Evolutionary conservation across 2,888 invertebrate genomes (phyloP), one percentile per base, ranked within the genome.

Genomic region (Heterodera filipjevi): DNA sequence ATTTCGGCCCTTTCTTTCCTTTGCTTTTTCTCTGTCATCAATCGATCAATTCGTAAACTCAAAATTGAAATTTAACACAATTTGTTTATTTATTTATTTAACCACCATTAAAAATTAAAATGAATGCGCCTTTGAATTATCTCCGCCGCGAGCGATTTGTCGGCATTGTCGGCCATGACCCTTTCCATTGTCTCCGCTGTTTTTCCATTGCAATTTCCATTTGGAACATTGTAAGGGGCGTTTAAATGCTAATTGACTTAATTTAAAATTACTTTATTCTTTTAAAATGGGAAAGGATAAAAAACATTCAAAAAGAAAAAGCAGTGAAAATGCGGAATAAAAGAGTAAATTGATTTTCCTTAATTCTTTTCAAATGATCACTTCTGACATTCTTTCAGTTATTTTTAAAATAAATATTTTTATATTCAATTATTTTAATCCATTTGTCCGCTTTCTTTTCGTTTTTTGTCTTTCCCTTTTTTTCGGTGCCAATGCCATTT

Each of bases 161-260:
- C n/a, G 59, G n/a, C n/a, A 27, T 22, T 22, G 59, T 22, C 6
- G 59, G 59, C 59, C 59, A 59, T 32, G 88, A 87, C 82, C 88
- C 88, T 8, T 80, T 85, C 27, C 70, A 74, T 44, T 87, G 88
- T 66, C 77, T 87, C 19, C 83, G 88, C 16, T 81, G 78, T 27
- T 81, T 84, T 30, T 81, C 86, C 0, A 84, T 87, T 16, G 81
- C 77, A 19, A 84, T 87, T n/a, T 87, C 82, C 8, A 80, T 86
- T 19, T 87, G 85, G 83, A 88, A 87, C 81, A 86, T 87, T 81
- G 86, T 87, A 53, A 81, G 85, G 81, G 73, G 33, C 8, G 19
- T 30, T 30, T 49, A 10, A 39, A 39, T 39, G 8, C 22, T 75
- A 10, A 35, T 39, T 77, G 14, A 19, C 70, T 49, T 49, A 14